Evolutionary conservation across 2,888 invertebrate genomes (phyloP).

Genomic region (Prosapia bicincta): DNA sequence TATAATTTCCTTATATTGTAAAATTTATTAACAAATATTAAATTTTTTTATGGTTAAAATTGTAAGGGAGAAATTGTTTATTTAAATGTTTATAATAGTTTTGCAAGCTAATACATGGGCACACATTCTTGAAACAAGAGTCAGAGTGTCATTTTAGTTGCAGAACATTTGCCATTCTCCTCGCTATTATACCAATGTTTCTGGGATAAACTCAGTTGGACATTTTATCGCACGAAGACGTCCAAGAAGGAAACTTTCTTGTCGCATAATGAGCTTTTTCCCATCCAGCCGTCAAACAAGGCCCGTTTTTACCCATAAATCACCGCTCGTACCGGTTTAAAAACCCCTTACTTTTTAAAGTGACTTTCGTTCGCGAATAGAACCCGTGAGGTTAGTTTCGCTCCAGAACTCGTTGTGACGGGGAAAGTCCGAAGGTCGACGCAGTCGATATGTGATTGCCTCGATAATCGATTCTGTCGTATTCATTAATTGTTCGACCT

Average conservation of each 20-base stretch:
- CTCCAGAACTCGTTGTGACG: not conserved
- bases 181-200: too few relatives aligned
- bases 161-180: too few relatives aligned
- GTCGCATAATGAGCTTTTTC: not conserved
- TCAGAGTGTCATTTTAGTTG: too few relatives aligned
- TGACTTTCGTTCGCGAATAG: not conserved
- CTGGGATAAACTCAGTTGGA: not conserved
- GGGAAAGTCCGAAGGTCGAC: not conserved
- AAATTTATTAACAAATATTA: too few relatives aligned
- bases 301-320: not conserved
- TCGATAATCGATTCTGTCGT: not conserved
- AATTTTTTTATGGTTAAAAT: too few relatives aligned
- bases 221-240: not conserved
- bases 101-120: too few relatives aligned
- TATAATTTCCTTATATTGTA: too few relatives aligned
- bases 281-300: not conserved
- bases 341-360: not conserved
- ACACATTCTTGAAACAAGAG: too few relatives aligned
- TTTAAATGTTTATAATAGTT: too few relatives aligned
- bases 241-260: not conserved
- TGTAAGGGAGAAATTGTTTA: too few relatives aligned
- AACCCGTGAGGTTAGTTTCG: not conserved
- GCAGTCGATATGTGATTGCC: not conserved
- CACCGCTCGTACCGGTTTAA: not conserved
- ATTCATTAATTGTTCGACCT: slow-evolving; percentile 2